phyloP scores from a whole-genome alignment of 2,797 vertebrate species.

The Tragopan temminckii region DNA sequence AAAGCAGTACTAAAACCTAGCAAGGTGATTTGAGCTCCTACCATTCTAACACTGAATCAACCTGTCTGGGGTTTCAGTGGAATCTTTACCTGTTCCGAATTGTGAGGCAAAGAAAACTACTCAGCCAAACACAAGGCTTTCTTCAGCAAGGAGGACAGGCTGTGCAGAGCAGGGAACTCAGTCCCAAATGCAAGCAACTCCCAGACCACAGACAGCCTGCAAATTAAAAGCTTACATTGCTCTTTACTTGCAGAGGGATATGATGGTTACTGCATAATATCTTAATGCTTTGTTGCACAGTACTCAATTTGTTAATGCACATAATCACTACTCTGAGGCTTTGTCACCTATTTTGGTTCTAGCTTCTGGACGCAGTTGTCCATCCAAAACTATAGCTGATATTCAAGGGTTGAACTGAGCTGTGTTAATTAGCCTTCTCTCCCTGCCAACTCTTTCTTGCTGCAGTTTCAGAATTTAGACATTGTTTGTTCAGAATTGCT shows the following conservation, averaged over 20 bases:
- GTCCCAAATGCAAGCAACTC: neutral
- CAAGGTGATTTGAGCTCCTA: neutral
- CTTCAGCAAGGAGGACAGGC: neutral
- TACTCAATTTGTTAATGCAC: accelerated
- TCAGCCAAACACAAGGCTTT: neutral
- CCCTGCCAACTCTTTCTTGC: neutral
- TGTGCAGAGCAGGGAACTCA: neutral
- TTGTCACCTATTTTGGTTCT: neutral
- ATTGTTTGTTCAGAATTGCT: conserved; percentile 2
- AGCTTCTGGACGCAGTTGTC: neutral
- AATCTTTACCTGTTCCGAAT: neutral
- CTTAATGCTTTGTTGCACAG: neutral
- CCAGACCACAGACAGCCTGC: neutral
- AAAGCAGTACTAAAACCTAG: neutral
- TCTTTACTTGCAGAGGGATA: neutral
- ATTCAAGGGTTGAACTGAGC: neutral
- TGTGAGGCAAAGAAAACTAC: neutral
- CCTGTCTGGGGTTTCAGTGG: neutral
- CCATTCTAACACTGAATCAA: neutral
- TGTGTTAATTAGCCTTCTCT: neutral
- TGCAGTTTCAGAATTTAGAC: neutral
- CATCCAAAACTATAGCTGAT: neutral
- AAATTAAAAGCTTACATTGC: neutral
- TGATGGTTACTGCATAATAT: neutral
- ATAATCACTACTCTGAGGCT: neutral